These are phyloP conservation scores for Cassiopea xamachana DNA, from an alignment of 30 jellyfish, hydroid and myxozoan genomes.

Conservation along the genomic window DNA sequence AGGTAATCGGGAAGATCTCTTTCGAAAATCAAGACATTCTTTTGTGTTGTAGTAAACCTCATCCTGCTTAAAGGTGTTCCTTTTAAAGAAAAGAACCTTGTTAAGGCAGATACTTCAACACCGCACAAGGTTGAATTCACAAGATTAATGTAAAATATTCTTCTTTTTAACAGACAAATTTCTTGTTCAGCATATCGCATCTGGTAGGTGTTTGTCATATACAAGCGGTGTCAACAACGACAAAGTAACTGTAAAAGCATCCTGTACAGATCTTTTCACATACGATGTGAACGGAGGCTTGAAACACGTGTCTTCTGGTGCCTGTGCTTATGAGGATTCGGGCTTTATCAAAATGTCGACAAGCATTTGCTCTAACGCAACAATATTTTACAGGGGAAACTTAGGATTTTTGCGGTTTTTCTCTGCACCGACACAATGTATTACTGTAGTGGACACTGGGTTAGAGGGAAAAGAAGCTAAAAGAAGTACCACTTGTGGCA, in stretches of 20 bases:
- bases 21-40: no score
- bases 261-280: conserved; percentile 41
- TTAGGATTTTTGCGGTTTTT: not conserved
- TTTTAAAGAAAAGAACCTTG: no score
- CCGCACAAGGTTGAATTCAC: no score
- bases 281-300: conserved; percentile 41
- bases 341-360: not conserved
- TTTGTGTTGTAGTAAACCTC: no score
- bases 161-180: conserved; percentile 24
- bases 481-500: not conserved
- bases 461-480: not conserved
- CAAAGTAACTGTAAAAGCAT: conserved; percentile 35
- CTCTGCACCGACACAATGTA: not conserved
- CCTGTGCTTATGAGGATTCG: not conserved
- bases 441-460: not conserved
- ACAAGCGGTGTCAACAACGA: conserved; percentile 8
- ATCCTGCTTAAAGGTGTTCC: no score
- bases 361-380: not conserved
- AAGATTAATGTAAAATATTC: no score
- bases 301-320: conserved; percentile 36
- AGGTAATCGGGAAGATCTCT: no score
- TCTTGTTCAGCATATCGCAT: conserved; percentile 29
- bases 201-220: conserved; percentile 54
- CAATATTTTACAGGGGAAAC: not conserved
- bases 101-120: no score